These are phyloP conservation scores for Hypena proboscidalis DNA, from an alignment of 2,888 invertebrate species.

Conservation along the genomic window DNA sequence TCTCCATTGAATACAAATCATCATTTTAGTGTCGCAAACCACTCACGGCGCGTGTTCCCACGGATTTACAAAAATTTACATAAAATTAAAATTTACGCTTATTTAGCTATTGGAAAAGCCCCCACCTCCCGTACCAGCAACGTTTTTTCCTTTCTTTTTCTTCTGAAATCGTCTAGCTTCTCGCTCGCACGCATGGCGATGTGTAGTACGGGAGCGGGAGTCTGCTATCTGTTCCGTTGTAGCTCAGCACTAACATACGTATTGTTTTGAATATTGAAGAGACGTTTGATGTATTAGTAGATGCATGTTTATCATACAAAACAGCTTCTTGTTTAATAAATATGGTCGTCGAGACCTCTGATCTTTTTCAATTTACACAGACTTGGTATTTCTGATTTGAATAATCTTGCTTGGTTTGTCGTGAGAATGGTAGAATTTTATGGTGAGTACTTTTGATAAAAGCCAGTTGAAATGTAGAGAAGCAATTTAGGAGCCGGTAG, in stretches of 20 bases:
- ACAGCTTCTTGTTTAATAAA: slow-evolving; percentile 35
- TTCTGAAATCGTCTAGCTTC: not conserved
- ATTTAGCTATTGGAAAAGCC: slow-evolving; percentile 14
- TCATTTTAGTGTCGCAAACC: slow-evolving; percentile 48
- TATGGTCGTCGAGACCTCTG: slow-evolving; percentile 32
- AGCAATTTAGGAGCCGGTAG: not conserved
- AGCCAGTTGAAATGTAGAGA: slow-evolving; percentile 4
- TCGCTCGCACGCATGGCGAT: not conserved
- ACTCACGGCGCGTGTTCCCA: slow-evolving; percentile 55
- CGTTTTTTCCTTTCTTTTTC: slow-evolving; percentile 3
- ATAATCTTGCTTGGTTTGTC: slow-evolving; percentile 20
- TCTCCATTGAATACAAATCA: slow-evolving; percentile 49
- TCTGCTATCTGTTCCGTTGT: not conserved
- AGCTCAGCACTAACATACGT: not conserved
- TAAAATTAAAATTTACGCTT: slow-evolving; percentile 44
- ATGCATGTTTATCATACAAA: slow-evolving; percentile 36
- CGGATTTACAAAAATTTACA: slow-evolving; percentile 52
- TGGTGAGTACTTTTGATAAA: slow-evolving; percentile 13
- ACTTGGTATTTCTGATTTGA: slow-evolving; percentile 30
- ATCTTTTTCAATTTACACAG: slow-evolving; percentile 36
- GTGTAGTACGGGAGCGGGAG: not conserved
- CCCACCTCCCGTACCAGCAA: not conserved
- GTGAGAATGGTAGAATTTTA: slow-evolving; percentile 6
- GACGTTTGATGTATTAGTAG: slow-evolving; percentile 33
- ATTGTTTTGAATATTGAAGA: slow-evolving; percentile 42